phyloP scores from a whole-genome alignment of 2,888 invertebrate genomes.

The Polydrusus cervinus region DNA sequence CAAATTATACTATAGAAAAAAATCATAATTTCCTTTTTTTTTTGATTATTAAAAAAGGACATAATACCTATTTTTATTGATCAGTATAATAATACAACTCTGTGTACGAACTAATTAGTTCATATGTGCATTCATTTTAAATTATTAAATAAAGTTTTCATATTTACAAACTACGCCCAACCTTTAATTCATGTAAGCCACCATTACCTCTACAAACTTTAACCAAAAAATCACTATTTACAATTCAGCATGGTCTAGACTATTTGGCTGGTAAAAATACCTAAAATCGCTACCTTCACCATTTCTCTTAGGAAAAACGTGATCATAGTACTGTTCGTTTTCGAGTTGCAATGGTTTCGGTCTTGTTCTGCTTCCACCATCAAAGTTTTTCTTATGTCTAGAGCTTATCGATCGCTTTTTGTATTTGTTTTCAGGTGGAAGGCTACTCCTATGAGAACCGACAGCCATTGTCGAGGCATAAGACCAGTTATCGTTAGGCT shows the following conservation, averaged over 20 bases:
- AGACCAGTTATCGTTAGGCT: constrained; percentile 64
- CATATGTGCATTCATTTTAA: too few species aligned
- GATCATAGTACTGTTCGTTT: constrained; percentile 77
- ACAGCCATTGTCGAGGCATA: constrained; percentile 61
- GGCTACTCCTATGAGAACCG: constrained; percentile 57
- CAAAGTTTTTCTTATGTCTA: constrained; percentile 59
- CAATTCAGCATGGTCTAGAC: constrained; percentile 69
- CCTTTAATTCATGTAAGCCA: constrained; percentile 29
- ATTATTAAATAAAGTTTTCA: too few species aligned
- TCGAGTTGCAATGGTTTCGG: constrained; percentile 77
- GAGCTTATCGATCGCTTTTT: constrained; percentile 60
- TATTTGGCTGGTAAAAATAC: constrained; percentile 68
- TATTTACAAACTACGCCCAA: not conserved
- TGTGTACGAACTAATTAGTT: too few species aligned
- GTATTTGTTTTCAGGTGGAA: constrained; percentile 60
- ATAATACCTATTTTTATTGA: too few species aligned
- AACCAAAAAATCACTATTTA: constrained; percentile 64
- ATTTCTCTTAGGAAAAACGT: constrained; percentile 73
- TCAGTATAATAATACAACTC: too few species aligned
- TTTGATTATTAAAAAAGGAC: too few species aligned
- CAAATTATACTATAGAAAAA: too few species aligned
- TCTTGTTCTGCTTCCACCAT: constrained; percentile 67
- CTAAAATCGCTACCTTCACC: constrained; percentile 63
- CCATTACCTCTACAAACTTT: constrained; percentile 14
- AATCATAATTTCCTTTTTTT: too few species aligned